Base-by-base conservation (phyloP, 2,113 vertebrate species). In the Archocentrus centrarchus region DNA sequence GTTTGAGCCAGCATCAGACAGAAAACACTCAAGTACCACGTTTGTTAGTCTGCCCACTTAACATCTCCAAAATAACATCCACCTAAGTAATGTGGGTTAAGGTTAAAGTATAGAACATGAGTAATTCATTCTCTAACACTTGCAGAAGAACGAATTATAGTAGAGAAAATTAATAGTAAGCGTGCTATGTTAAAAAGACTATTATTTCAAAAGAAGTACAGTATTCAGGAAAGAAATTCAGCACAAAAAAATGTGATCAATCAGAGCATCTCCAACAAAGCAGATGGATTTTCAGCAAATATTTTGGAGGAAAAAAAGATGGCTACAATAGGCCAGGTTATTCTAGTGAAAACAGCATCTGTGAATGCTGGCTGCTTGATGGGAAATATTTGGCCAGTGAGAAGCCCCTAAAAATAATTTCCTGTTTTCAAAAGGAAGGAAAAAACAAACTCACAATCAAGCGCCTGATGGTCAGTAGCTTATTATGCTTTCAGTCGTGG, bases 331-430 rank as follows among this genome's bases (percentile, higher is more conserved):
- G 44, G 77, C 59, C 30, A 82, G 73, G 57, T 70, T 68, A 66
- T 39, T 62, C 58, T 62, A 35, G 90, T 79, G 66, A 86, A 86
- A 85, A 81, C 62, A 86, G 82, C 82, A 82, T 89, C 79, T 83
- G 75, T 68, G 62, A 79, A 32, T 58, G 35, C 73, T 41, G 78
- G 82, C 77, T 80, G 79, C 73, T 84, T 41, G 39, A 78, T 80
- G 83, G 76, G 59, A 86, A 83, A 81, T 44, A 68, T 59, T 85
- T 88, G 83, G 77, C 81, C 20, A 3, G 17, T 73, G 32, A 78
- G 75, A 58, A 82, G 68, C 58, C 32, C 58, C 84, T 83, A 32
- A 87, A 70, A 80, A 85, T 79, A 63, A 91, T 86, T 90, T 89
- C 85, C 83, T 87, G 85, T 86, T 86, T 81, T 68, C 20, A 27